Base-by-base conservation (phyloP, 2,797 vertebrate species). In the Chiroxiphia lanceolata region DNA sequence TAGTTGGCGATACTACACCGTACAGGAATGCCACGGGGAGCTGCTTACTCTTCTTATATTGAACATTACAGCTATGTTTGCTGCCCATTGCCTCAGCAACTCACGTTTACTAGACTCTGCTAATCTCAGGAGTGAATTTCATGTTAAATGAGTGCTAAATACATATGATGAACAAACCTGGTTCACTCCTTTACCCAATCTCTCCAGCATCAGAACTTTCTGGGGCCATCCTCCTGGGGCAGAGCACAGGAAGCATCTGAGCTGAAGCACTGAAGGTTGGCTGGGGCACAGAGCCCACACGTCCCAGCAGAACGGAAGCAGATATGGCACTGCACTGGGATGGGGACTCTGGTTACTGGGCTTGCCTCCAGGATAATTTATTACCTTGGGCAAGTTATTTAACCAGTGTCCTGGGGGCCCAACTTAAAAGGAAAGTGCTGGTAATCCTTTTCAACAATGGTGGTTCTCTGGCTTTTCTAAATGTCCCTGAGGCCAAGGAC, bases 261-360 rank as follows among this genome's bases (percentile, higher is more conserved):
- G 38, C 71, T 34, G n/a, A 26, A 33, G 61, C n/a, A 45, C 21
- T 0, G 1, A 6, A 45, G 3, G 19, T 7, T 13, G 54, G 14
- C 31, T n/a, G 7, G 21, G n/a, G 15, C 1, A 1, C 45, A 40
- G 26, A 45, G 25, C 29, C 31, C 5, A 1, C 64, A 19, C 10
- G 2, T 17, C 72, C 47, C 16, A 26, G 42, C 16, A 36, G 53
- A 89, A 25, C 0, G 1, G 21, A 31, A 74, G 33, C 3, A 29
- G 44, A 26, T 33, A 8, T 1, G 1, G 20, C 1, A 1, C 19
- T 33, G 56, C 5, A 0, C 27, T 29, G 31, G 29, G 15, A 67
- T 50, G 15, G 17, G n/a, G 20, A 23, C 36, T 61, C 63, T 12
- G 4, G 26, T 22, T 33, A 27, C n/a, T 2, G 11, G 36, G 11